Percentiles rank a stretch among this genome's conserved stretches.
phyloP scores from a whole-genome alignment of 35 echinoderm and acorn worm species.

The Apostichopus parvimensis region DNA sequence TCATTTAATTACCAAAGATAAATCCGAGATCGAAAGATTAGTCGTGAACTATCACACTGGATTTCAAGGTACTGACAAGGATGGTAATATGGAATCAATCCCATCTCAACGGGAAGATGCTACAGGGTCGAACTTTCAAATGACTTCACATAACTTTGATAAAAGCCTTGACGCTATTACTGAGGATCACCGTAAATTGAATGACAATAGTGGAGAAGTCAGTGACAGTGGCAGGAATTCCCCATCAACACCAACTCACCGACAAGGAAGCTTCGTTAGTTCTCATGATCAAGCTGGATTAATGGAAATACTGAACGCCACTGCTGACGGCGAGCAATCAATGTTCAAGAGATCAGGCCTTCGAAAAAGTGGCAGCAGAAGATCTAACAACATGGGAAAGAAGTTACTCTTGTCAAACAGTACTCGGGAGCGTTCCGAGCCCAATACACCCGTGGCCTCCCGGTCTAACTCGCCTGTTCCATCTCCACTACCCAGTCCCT shows the following conservation, averaged over 20 bases:
- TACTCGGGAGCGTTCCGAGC: conserved; percentile 11
- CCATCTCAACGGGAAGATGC: neutral
- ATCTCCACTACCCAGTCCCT: neutral
- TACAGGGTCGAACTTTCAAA: neutral
- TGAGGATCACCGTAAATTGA: conserved; percentile 13
- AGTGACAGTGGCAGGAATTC: conserved; percentile 27
- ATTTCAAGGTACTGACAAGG: conserved; percentile 57
- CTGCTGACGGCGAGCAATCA: neutral
- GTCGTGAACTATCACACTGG: conserved; percentile 80
- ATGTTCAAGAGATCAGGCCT: conserved; percentile 19
- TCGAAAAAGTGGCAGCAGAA: neutral
- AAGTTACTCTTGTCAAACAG: conserved; percentile 11
- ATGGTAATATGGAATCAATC: conserved; percentile 14
- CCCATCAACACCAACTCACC: neutral
- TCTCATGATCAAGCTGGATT: neutral
- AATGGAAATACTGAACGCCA: neutral
- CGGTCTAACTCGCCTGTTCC: neutral
- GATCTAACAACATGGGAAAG: neutral
- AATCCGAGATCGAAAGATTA: conserved; percentile 68
- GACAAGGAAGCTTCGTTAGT: neutral
- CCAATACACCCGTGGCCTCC: conserved; percentile 5
- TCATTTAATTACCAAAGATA: conserved; percentile 63
- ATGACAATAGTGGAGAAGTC: neutral
- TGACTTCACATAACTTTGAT: neutral
- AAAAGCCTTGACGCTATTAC: conserved; percentile 34